phyloP scores from a whole-genome alignment of 2,888 invertebrate species.

The Drosophila hawaiiensis region DNA sequence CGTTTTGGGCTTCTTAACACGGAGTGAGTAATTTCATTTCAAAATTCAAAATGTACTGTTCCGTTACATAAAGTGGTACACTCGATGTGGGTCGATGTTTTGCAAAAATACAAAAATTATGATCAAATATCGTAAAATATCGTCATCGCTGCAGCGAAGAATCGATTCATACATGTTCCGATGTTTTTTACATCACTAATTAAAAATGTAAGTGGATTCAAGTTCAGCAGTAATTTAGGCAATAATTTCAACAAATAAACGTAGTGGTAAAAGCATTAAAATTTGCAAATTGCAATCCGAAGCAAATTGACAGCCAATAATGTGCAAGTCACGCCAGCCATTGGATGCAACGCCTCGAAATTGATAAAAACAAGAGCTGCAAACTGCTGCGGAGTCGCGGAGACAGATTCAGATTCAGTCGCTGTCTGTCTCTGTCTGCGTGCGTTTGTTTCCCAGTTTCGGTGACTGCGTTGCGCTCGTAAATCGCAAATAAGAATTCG shows the following conservation, averaged over 20 bases:
- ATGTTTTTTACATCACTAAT: constrained; percentile 40
- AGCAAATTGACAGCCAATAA: constrained; percentile 9
- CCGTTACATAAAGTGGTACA: neutral
- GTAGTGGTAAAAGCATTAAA: constrained; percentile 36
- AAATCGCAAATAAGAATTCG: constrained; percentile 66
- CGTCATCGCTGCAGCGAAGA: neutral
- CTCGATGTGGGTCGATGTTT: neutral
- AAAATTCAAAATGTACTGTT: neutral
- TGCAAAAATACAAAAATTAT: neutral
- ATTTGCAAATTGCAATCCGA: constrained; percentile 8
- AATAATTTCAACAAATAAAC: constrained; percentile 33
- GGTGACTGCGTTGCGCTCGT: constrained; percentile 55
- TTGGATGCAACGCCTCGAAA: constrained; percentile 42
- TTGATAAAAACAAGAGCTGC: constrained; percentile 64
- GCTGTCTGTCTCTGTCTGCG: constrained; percentile 74
- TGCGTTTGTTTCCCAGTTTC: constrained; percentile 68
- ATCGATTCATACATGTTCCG: constrained; percentile 11
- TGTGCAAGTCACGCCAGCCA: constrained; percentile 45
- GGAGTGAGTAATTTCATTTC: neutral
- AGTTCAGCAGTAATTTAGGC: constrained; percentile 36
- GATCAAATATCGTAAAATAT: constrained; percentile 3
- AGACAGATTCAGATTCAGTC: constrained; percentile 64
- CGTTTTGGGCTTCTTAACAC: neutral
- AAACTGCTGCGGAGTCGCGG: constrained; percentile 41
- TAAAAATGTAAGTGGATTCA: constrained; percentile 63